Evolutionary conservation across 2,888 invertebrate species (phyloP), one percentile per base, ranked within the genome.

Genomic region (Drosophila pseudotalamancana): DNA sequence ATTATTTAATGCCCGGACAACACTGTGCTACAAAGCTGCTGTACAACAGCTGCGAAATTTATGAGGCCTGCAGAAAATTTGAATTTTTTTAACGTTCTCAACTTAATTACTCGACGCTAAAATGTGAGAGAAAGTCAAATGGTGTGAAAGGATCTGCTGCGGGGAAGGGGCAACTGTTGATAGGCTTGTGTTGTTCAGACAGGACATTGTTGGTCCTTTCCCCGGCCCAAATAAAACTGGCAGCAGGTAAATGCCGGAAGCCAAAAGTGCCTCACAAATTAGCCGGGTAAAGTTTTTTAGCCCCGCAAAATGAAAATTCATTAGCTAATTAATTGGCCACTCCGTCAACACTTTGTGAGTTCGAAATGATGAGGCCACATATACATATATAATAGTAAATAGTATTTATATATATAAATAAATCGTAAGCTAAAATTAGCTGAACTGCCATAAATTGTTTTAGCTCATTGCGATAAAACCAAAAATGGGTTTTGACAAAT

Each of bases 291-390:
- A 67, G 60, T 61, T 66, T 50, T 57, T 46, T n/a, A 25, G 65
- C 29, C 29, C 51, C 39, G 46, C 46, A 35, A 72, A 68, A 51
- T 60, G 56, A 72, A 80, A 80, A 75, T 80, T 83, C 69, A 83
- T 80, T 80, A 83, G 84, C 72, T 80, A 80, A 80, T 80, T 80
- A 80, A 80, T 80, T 75, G 77, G 60, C 59, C 43, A 48, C 34
- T 45, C 39, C 56, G 51, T 68, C 48, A 68, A 49, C 72, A 59
- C 46, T 51, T 59, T 27, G 31, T 40, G 39, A 19, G 45, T 37
- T 34, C 2, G 16, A 37, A 50, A 46, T 66, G 55, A 35, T 67
- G 31, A 55, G 27, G 8, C 23, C 19, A n/a, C 14, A 35, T 18
- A 8, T 11, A 18, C 16, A 18, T 14, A 18, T 3, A 6, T 5